A percentile compares a stretch with the other conserved stretches of the same genome.
Conservation (phyloP, 2,797 vertebrate species). For the Karalla daura region DNA sequence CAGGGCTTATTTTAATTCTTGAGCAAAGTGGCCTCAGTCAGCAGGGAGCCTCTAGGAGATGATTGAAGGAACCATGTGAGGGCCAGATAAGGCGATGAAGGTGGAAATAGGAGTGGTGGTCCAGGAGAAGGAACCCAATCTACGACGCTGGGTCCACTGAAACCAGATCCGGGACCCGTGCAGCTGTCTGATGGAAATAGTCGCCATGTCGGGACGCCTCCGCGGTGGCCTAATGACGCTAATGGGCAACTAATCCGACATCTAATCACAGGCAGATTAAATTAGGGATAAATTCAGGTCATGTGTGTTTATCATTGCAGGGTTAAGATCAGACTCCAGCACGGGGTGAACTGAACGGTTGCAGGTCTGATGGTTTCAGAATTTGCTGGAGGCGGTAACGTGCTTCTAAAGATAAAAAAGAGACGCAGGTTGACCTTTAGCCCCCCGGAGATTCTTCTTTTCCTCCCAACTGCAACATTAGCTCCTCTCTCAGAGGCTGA, state of each 20-base stretch:
- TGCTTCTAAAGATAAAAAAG: constrained; percentile 31
- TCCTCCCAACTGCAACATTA: constrained; percentile 29
- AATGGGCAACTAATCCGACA: constrained; percentile 41
- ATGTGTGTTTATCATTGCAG: constrained; percentile 20
- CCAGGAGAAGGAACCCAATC: constrained; percentile 78
- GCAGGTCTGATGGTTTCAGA: background rate
- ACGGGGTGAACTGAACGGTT: no score
- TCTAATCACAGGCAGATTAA: constrained; percentile 14
- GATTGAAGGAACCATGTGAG: constrained; percentile 78
- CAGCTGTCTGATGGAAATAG: constrained; percentile 83
- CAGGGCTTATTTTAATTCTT: constrained; percentile 59
- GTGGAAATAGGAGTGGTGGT: constrained; percentile 78
- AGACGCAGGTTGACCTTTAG: constrained; percentile 34
- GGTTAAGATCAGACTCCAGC: constrained; percentile 4
- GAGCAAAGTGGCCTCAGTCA: constrained; percentile 37
- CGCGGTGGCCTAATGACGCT: constrained; percentile 39
- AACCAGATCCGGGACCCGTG: constrained; percentile 72
- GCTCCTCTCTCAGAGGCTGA: constrained; percentile 38
- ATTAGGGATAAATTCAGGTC: background rate
- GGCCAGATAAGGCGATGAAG: constrained; percentile 78
- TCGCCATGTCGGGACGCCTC: constrained; percentile 45
- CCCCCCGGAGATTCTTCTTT: background rate
- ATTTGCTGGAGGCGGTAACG: background rate
- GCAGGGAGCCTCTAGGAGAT: constrained; percentile 33
- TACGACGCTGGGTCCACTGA: constrained; percentile 65